phyloP scores from a whole-genome alignment of 2,113 vertebrate species.

The Sphyrna mokarran region DNA sequence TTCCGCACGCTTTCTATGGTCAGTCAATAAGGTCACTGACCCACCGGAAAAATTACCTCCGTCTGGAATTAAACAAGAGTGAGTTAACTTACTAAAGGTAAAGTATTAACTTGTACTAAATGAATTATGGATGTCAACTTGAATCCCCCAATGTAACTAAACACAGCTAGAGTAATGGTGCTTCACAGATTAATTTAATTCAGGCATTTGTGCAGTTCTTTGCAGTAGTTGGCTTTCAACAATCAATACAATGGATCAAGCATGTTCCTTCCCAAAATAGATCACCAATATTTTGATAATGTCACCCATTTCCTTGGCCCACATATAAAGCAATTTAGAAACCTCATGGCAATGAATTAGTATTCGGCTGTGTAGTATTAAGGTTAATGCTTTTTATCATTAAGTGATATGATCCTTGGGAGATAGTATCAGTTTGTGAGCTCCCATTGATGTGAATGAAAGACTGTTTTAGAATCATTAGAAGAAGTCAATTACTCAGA shows the following conservation, averaged over 20 bases:
- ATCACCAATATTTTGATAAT: neutral
- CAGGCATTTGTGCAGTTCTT: neutral
- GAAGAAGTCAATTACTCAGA: neutral
- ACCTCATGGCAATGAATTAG: neutral
- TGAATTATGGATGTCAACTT: neutral
- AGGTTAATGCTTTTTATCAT: neutral
- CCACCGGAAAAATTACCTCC: neutral
- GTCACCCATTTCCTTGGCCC: neutral
- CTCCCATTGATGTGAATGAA: neutral
- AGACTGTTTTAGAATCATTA: neutral
- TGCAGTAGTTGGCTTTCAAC: neutral
- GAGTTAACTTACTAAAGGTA: neutral
- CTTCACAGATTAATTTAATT: neutral
- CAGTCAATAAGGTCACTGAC: neutral
- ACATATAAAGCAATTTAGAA: neutral
- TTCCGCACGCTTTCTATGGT: neutral
- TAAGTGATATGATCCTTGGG: neutral
- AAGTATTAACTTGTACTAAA: neutral
- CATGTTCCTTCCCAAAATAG: neutral
- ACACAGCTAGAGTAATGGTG: neutral
- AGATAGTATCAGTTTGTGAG: neutral
- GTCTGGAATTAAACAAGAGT: neutral
- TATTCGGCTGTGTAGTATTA: too few relatives aligned
- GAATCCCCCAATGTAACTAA: neutral
- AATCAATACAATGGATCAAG: neutral